Conservation (phyloP, 2,888 invertebrate genomes). For the Automeris io region DNA sequence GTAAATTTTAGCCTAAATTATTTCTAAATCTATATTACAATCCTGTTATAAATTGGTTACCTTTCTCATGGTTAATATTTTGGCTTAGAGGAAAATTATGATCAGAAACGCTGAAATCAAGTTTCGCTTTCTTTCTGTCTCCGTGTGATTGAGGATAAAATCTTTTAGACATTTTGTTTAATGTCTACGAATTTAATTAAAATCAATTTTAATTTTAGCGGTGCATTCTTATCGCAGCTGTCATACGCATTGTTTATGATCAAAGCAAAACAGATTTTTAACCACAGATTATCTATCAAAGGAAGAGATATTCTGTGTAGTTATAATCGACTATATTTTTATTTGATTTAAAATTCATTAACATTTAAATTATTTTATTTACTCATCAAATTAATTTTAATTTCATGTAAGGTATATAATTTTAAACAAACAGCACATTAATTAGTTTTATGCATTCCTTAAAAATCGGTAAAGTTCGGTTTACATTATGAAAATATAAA, state of each 20-base stretch:
- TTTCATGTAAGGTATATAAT: background rate
- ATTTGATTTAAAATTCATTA: too few relatives aligned
- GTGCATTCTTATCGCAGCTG: too few relatives aligned
- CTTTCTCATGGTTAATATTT: conserved; percentile 40
- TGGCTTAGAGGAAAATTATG: conserved; percentile 68
- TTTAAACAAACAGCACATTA: background rate
- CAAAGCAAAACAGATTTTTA: too few relatives aligned
- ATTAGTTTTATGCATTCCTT: background rate
- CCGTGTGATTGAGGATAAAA: conserved; percentile 48
- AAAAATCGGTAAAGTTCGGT: background rate
- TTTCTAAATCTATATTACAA: background rate
- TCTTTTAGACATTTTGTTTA: conserved; percentile 56
- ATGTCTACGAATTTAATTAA: conserved; percentile 6
- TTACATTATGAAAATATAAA: background rate
- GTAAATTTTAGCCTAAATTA: too few relatives aligned
- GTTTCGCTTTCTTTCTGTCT: conserved; percentile 57
- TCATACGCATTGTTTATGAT: too few relatives aligned
- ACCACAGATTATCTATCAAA: too few relatives aligned
- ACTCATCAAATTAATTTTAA: too few relatives aligned
- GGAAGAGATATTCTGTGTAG: too few relatives aligned
- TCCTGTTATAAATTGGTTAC: conserved; percentile 23
- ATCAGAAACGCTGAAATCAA: conserved; percentile 58
- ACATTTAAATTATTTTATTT: too few relatives aligned
- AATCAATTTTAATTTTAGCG: conserved; percentile 29
- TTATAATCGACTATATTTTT: too few relatives aligned